These are phyloP conservation scores for Ecdyonurus torrentis DNA, from an alignment of 2,888 invertebrate genomes.

Conservation along the genomic window DNA sequence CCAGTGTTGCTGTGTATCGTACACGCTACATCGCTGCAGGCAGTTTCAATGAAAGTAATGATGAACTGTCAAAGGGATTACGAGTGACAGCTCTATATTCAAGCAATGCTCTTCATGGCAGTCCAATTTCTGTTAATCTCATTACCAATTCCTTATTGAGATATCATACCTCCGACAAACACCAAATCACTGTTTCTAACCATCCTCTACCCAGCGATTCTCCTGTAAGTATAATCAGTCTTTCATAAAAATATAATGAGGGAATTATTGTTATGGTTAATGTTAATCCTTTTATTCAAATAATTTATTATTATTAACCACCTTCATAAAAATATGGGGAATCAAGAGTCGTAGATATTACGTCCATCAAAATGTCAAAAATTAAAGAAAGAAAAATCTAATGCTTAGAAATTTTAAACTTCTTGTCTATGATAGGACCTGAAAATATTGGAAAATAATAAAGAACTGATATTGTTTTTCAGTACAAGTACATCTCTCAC, in stretches of 20 bases:
- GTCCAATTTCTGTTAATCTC: slow-evolving; percentile 33
- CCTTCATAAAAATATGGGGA: no score
- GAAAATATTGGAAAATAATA: no score
- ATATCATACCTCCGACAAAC: slow-evolving; percentile 17
- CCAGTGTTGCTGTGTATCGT: neutral
- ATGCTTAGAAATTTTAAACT: no score
- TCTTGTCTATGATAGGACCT: no score
- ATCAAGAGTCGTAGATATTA: no score
- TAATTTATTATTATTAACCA: no score
- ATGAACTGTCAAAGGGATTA: no score
- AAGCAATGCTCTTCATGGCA: slow-evolving; percentile 31
- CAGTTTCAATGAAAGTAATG: neutral
- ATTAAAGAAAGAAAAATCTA: no score
- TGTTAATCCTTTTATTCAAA: neutral
- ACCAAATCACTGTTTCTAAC: slow-evolving; percentile 22
- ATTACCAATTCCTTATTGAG: slow-evolving; percentile 30
- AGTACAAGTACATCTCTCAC: neutral
- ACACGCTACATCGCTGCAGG: slow-evolving; percentile 2
- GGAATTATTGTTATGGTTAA: neutral
- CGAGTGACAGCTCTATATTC: slow-evolving; percentile 29
- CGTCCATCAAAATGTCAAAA: no score
- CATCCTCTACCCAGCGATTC: slow-evolving; percentile 18
- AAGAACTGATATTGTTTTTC: no score
- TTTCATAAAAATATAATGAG: neutral
- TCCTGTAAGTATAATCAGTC: neutral